A percentile compares a stretch with the other conserved stretches of the same genome.
These are phyloP conservation scores for Euleptes europaea DNA, from an alignment of 2,113 vertebrate genomes.

Conservation along the genomic window DNA sequence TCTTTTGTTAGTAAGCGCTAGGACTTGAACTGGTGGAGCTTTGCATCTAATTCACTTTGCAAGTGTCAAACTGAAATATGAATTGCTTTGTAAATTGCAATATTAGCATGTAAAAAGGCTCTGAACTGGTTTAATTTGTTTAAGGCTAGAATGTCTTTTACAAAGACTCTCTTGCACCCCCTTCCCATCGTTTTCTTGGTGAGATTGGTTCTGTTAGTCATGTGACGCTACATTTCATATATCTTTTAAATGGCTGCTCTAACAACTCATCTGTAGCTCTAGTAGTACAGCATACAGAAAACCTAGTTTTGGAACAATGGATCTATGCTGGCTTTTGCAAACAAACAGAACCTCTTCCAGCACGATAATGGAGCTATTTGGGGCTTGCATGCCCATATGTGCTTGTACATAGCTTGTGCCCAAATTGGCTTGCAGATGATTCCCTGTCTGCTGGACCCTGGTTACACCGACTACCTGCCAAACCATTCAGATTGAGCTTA, in stretches of 20 bases:
- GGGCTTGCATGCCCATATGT: background rate
- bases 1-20: constrained; percentile 61
- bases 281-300: background rate
- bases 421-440: background rate
- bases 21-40: constrained; percentile 55
- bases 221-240: fast-evolving
- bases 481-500: background rate
- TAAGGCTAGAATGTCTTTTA: constrained; percentile 46
- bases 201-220: background rate
- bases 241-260: background rate
- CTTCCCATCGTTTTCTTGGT: constrained; percentile 28
- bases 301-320: background rate
- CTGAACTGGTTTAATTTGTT: constrained; percentile 66
- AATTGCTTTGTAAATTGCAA: constrained; percentile 59
- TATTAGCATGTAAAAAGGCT: constrained; percentile 69
- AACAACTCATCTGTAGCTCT: fast-evolving
- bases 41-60: constrained; percentile 66
- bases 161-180: constrained; percentile 42
- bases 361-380: background rate
- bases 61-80: constrained; percentile 62
- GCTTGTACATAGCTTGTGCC: background rate
- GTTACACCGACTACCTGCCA: background rate
- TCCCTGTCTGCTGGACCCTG: background rate
- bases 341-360: background rate
- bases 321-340: background rate